Evolutionary conservation across 2,113 vertebrate genomes (phyloP).

Genomic region (Anolis carolinensis): DNA sequence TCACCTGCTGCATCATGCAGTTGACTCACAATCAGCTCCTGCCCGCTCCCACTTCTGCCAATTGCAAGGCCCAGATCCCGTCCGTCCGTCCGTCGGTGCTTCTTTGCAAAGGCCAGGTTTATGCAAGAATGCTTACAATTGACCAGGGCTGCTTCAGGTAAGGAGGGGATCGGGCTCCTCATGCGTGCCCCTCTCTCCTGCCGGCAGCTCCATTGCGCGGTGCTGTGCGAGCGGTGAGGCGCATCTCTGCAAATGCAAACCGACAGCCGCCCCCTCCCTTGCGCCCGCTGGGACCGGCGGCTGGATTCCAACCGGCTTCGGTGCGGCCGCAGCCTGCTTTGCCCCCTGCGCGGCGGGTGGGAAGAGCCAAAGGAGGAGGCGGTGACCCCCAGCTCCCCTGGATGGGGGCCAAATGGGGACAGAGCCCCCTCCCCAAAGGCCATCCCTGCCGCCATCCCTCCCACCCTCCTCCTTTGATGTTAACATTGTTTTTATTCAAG

Average conservation of each 20-base stretch:
- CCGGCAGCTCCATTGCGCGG: background rate
- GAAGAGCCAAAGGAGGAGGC: background rate
- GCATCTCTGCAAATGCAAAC: background rate
- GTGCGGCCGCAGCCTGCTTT: background rate
- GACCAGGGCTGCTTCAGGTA: background rate
- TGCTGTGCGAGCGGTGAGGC: background rate
- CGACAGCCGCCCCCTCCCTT: background rate
- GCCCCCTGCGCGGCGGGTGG: background rate
- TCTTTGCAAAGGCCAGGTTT: too few species aligned
- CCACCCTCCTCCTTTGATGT: too few species aligned
- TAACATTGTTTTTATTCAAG: too few species aligned
- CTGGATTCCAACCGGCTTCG: background rate
- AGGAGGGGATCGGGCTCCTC: too few species aligned
- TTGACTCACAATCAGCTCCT: too few species aligned
- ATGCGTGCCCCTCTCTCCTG: too few species aligned
- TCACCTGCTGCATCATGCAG: too few species aligned
- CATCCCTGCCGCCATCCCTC: too few species aligned
- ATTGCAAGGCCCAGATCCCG: too few species aligned
- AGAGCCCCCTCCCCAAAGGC: background rate
- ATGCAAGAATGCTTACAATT: too few species aligned
- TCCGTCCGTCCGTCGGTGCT: background rate
- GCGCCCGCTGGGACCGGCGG: background rate
- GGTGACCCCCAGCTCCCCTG: too few species aligned
- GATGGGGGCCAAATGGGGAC: background rate
- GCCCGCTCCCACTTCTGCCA: too few species aligned